A percentile compares a stretch with the other conserved stretches of the same genome.
Evolutionary conservation across 1,140 invertebrate genomes (phyloP).

Genomic region (Nasonia giraulti): DNA sequence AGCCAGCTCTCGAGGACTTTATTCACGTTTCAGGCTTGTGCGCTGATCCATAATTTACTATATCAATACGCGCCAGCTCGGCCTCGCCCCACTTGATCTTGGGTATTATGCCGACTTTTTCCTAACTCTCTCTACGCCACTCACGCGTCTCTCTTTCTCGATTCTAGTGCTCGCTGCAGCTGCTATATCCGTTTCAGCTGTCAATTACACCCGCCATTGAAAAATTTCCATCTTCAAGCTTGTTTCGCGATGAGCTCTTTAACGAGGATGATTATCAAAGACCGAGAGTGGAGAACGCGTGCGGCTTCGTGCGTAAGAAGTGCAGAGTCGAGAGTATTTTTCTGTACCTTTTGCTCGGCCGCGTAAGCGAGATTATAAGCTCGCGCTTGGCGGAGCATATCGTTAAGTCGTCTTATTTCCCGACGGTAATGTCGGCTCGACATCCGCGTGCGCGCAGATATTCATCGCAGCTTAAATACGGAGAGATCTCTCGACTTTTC

Average conservation of each 20-base stretch:
- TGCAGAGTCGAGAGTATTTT: conserved; percentile 13
- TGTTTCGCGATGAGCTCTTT: too few relatives aligned
- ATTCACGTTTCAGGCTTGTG: neutral
- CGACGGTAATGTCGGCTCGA: conserved; percentile 25
- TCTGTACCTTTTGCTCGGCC: conserved; percentile 21
- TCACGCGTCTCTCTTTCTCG: neutral
- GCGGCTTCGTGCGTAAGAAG: neutral
- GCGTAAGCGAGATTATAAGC: conserved; percentile 35
- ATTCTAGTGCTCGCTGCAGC: too few relatives aligned
- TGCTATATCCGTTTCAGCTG: neutral
- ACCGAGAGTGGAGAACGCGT: neutral
- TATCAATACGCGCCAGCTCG: conserved; percentile 9
- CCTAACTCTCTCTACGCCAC: neutral
- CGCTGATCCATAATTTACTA: conserved; percentile 28
- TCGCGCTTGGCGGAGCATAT: conserved; percentile 30
- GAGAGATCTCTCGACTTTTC: neutral
- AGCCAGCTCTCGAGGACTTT: conserved; percentile 1
- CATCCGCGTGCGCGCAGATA: neutral
- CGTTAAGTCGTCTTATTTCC: conserved; percentile 39
- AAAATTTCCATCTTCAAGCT: neutral
- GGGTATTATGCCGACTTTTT: conserved; percentile 21
- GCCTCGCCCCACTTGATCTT: neutral
- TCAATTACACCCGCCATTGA: neutral
- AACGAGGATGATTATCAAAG: neutral
- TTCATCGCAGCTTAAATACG: neutral